A percentile compares a stretch with the other conserved stretches of the same genome.
Conservation (phyloP, 1,140 invertebrate genomes). For the Drosophila athabasca region DNA sequence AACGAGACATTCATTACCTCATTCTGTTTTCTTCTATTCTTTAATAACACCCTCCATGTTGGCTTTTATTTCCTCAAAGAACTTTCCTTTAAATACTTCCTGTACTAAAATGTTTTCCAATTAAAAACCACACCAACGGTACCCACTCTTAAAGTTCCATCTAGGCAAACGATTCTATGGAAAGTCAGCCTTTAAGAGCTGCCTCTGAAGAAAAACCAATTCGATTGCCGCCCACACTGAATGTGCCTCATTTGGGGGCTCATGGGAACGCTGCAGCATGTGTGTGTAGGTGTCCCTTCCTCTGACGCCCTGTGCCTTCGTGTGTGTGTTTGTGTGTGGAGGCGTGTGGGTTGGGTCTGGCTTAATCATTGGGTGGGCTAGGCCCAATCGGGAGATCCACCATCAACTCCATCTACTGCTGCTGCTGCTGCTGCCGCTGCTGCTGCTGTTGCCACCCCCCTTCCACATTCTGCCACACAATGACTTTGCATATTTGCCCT, state of each 20-base stretch:
- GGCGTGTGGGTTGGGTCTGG: constrained; percentile 25
- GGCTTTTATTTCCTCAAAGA: too few species aligned
- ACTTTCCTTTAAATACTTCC: too few species aligned
- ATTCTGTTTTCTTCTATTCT: too few species aligned
- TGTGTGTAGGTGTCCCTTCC: constrained; percentile 15
- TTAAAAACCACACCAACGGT: too few species aligned
- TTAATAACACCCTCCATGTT: too few species aligned
- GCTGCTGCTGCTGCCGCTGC: neutral
- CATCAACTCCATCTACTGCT: neutral
- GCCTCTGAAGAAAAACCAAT: constrained; percentile 24
- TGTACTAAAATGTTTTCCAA: too few species aligned
- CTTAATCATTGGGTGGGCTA: constrained; percentile 65
- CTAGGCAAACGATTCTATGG: neutral
- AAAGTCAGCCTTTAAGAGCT: constrained; percentile 27
- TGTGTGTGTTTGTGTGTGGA: neutral
- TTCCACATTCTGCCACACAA: constrained; percentile 41
- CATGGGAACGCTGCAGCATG: constrained; percentile 41
- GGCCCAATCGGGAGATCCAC: neutral
- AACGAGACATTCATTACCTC: neutral
- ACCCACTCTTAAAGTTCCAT: constrained; percentile 15
- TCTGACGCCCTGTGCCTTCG: neutral
- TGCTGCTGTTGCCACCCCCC: neutral
- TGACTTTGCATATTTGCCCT: constrained; percentile 79
- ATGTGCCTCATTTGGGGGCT: constrained; percentile 48
- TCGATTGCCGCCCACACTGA: constrained; percentile 51